These are phyloP conservation scores for Channallabes apus DNA, from an alignment of 2,797 vertebrate species.

Conservation along the genomic window DNA sequence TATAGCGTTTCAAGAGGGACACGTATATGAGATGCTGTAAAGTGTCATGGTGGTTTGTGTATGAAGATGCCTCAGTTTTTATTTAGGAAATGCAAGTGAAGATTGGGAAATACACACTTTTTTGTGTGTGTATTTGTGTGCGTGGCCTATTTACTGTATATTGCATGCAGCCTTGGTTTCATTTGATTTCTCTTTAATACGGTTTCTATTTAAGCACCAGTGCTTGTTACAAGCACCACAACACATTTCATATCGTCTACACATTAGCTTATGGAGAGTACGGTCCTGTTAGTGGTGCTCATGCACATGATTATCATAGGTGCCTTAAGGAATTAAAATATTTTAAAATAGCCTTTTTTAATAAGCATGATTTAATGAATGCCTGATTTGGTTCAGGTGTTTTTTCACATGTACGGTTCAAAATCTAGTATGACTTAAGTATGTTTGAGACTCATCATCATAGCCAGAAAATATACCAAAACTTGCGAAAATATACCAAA, in stretches of 20 bases:
- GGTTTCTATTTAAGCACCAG: background rate
- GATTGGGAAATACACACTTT: background rate
- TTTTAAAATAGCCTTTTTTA: too few relatives aligned
- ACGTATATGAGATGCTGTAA: background rate
- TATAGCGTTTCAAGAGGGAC: background rate
- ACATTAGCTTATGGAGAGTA: background rate
- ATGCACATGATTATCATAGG: background rate
- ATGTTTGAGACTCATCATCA: background rate
- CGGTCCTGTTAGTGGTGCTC: background rate
- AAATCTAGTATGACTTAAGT: background rate
- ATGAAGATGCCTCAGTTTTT: background rate
- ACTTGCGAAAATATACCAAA: too few relatives aligned
- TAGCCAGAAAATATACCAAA: too few relatives aligned
- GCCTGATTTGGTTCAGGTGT: background rate
- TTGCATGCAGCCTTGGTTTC: background rate
- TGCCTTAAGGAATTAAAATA: background rate
- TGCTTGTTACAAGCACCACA: background rate
- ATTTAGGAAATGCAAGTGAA: background rate
- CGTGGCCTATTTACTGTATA: constrained; percentile 13
- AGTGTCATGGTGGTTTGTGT: background rate
- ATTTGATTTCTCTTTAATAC: constrained; percentile 14
- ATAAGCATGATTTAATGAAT: too few relatives aligned
- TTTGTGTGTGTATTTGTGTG: background rate
- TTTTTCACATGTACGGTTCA: background rate
- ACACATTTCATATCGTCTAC: background rate